A percentile compares a stretch with the other conserved stretches of the same genome.
These are phyloP conservation scores for Portevinia maculata DNA, from an alignment of 2,888 invertebrate genomes.

Conservation along the genomic window DNA sequence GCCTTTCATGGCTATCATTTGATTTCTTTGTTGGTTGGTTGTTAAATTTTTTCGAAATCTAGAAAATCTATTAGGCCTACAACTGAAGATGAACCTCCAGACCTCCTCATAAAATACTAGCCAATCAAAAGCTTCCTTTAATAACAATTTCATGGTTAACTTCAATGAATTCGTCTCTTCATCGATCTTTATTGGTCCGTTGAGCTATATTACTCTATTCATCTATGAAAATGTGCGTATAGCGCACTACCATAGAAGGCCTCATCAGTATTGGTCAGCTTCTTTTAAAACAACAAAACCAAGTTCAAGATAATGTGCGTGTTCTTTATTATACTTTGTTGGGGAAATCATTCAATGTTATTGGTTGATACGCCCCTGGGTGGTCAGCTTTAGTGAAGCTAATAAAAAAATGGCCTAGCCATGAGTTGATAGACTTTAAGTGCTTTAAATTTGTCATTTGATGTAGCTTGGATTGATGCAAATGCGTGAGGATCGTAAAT, in stretches of 20 bases:
- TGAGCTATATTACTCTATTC: neutral
- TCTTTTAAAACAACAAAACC: neutral
- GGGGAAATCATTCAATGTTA: neutral
- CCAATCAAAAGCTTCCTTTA: neutral
- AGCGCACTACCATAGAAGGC: neutral
- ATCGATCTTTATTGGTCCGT: slow-evolving; percentile 15
- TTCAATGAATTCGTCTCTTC: slow-evolving; percentile 5
- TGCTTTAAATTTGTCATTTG: slow-evolving; percentile 1
- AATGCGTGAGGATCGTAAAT: neutral
- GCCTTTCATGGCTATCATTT: neutral
- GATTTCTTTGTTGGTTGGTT: neutral
- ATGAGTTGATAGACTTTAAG: neutral
- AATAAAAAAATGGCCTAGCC: neutral
- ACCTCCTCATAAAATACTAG: neutral
- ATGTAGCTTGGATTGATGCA: neutral
- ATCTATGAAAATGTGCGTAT: neutral
- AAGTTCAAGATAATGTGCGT: neutral
- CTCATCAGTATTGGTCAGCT: slow-evolving; percentile 1
- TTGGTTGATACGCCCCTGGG: slow-evolving; percentile 10
- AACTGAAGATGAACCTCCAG: neutral
- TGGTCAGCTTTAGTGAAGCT: neutral
- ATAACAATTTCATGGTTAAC: neutral
- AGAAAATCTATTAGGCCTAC: neutral
- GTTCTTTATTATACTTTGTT: neutral
- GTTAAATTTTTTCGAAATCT: neutral